Evolutionary conservation across 1,140 invertebrate genomes (phyloP).

Genomic region (Portunus trituberculatus): DNA sequence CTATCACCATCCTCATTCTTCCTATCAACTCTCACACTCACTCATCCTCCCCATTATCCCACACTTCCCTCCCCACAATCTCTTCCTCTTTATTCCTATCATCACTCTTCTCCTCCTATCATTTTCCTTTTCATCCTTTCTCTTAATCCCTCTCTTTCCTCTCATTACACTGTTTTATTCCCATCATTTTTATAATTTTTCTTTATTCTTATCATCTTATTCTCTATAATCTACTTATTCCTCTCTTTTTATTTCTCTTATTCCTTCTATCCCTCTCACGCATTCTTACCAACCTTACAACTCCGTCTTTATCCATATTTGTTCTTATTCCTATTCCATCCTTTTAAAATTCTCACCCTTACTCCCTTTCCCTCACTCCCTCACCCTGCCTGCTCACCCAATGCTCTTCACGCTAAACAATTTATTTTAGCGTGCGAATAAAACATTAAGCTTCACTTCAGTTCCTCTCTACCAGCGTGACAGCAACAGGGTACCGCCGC

Average conservation of each 20-base stretch:
- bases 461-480: background rate
- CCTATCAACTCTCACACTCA: background rate
- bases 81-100: too few relatives aligned
- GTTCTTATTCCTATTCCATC: background rate
- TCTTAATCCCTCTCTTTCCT: background rate
- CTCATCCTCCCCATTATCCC: background rate
- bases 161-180: background rate
- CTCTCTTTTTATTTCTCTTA: too few relatives aligned
- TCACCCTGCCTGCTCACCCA: background rate
- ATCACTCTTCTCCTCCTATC: too few relatives aligned
- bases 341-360: background rate
- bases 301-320: background rate
- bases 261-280: too few relatives aligned
- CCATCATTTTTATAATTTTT: background rate
- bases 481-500: conserved; percentile 16
- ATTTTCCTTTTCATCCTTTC: too few relatives aligned
- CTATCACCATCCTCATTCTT: background rate
- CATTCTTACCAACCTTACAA: too few relatives aligned
- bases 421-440: conserved; percentile 49
- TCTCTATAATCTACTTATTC: too few relatives aligned
- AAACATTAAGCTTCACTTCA: conserved; percentile 21
- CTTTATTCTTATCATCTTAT: too few relatives aligned
- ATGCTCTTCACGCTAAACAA: conserved; percentile 35
- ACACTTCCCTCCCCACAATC: background rate
- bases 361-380: background rate